phyloP scores from a whole-genome alignment of 2,113 vertebrate genomes.

The Ameiurus melas region DNA sequence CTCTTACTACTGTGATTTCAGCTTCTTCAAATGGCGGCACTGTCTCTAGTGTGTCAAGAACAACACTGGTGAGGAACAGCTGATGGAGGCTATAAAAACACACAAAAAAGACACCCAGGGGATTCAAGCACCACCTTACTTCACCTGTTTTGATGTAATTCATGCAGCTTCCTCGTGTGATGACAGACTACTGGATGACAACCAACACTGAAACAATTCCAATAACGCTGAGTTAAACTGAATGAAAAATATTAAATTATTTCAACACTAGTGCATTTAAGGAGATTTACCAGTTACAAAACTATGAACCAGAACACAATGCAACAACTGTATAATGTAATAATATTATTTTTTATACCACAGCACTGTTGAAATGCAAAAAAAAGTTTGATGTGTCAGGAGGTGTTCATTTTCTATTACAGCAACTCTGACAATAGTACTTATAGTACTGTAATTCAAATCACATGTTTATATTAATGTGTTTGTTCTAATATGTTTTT shows the following conservation, averaged over 20 bases:
- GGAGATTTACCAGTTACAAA: background rate
- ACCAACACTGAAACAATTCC: background rate
- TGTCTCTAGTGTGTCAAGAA: slow-evolving; percentile 40
- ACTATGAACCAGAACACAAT: background rate
- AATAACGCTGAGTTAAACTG: background rate
- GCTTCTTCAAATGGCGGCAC: slow-evolving; percentile 26
- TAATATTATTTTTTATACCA: too few relatives aligned
- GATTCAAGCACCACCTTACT: background rate
- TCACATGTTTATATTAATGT: too few relatives aligned
- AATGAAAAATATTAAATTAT: background rate
- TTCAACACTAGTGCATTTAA: background rate
- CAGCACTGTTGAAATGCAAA: too few relatives aligned
- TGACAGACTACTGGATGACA: slow-evolving; percentile 6
- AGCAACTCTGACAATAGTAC: background rate
- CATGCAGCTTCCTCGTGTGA: background rate
- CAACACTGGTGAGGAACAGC: slow-evolving; percentile 41
- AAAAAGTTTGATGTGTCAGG: too few relatives aligned
- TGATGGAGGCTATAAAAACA: slow-evolving; percentile 44
- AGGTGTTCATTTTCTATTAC: background rate
- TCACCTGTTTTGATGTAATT: slow-evolving; percentile 48
- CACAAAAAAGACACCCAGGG: slow-evolving; percentile 15
- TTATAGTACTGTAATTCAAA: background rate
- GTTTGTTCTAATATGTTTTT: too few relatives aligned
- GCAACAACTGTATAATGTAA: too few relatives aligned
- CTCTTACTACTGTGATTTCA: slow-evolving; percentile 16